These are phyloP conservation scores for Mormyrops attenuatus DNA, from an alignment of 2,797 vertebrate species.

Conservation along the genomic window DNA sequence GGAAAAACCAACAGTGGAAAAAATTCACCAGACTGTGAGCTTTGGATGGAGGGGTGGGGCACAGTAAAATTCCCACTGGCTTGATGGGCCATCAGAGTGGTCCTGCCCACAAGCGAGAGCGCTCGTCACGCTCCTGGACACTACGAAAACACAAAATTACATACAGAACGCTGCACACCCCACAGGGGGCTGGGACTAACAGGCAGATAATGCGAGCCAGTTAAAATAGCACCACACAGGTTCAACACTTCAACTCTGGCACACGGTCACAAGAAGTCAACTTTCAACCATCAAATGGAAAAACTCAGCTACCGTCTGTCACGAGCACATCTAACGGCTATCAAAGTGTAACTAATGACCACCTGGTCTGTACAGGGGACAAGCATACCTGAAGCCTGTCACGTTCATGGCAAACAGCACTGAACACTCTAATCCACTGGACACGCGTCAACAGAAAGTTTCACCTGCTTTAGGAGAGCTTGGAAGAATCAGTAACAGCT, in stretches of 20 bases:
- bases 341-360: not conserved
- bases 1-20: conserved; percentile 74
- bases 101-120: conserved; percentile 40
- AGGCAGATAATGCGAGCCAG: not conserved
- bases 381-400: not conserved
- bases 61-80: conserved; percentile 37
- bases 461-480: not conserved
- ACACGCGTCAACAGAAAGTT: not conserved
- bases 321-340: not conserved
- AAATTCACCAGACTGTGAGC: conserved; percentile 56
- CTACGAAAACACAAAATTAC: not conserved
- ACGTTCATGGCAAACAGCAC: not conserved
- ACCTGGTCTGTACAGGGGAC: not conserved
- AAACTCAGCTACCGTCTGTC: not conserved
- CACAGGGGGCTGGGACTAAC: not conserved
- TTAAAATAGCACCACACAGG: not conserved
- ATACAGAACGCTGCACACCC: not conserved
- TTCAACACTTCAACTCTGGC: not conserved
- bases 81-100: conserved; percentile 5
- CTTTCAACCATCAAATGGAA: not conserved
- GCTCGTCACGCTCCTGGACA: conserved; percentile 39
- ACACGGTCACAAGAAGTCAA: not conserved
- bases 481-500: not conserved
- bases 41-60: conserved; percentile 46
- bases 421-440: not conserved